Conservation (phyloP, 2,113 vertebrate species). For the Cryptotis parvus region DNA sequence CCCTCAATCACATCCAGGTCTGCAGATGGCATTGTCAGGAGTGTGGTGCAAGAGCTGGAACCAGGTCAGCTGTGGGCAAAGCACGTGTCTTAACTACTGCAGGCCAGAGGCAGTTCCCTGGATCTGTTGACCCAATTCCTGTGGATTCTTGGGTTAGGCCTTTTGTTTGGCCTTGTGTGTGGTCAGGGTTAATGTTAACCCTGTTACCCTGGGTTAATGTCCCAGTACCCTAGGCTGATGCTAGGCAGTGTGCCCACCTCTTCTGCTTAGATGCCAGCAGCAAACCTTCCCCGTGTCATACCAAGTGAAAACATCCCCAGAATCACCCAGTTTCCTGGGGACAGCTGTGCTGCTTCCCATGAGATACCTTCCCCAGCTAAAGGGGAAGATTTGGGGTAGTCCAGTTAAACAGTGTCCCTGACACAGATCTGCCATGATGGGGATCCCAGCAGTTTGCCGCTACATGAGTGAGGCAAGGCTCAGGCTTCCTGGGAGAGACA, state of each 20-base stretch:
- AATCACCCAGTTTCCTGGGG: neutral
- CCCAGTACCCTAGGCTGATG: neutral
- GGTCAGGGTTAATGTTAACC: no score
- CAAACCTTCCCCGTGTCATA: neutral
- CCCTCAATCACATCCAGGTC: no score
- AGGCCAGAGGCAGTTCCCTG: neutral
- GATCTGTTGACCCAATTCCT: neutral
- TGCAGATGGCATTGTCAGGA: no score
- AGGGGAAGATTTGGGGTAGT: neutral
- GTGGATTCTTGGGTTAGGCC: neutral
- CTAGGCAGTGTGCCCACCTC: neutral
- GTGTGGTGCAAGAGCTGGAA: no score
- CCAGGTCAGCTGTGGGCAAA: no score
- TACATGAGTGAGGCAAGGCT: fast-evolving
- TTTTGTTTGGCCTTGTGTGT: neutral
- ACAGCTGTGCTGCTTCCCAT: neutral
- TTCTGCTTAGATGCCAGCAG: neutral
- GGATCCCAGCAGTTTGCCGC: neutral
- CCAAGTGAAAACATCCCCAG: neutral
- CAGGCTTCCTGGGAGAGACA: fast-evolving
- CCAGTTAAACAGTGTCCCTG: neutral
- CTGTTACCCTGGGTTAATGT: no score
- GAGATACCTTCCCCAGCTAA: neutral
- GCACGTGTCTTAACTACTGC: neutral
- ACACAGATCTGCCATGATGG: neutral